A percentile compares a stretch with the other conserved stretches of the same genome.
These are phyloP conservation scores for Thaumetopoea pityocampa DNA, from an alignment of 1,140 invertebrate genomes.

Conservation along the genomic window DNA sequence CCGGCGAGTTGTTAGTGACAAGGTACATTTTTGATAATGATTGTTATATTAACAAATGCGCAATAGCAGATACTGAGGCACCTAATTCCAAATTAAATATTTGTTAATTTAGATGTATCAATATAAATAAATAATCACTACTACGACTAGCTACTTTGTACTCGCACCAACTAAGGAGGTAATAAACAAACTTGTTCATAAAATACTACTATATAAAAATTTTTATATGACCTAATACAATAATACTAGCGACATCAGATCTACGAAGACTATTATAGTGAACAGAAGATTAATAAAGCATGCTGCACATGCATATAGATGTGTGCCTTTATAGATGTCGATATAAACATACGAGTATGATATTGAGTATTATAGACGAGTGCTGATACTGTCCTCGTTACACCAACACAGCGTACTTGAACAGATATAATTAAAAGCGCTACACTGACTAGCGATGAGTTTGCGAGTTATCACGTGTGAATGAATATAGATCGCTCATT, in stretches of 20 bases:
- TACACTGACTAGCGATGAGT: constrained; percentile 53
- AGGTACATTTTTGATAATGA: constrained; percentile 11
- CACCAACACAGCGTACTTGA: constrained; percentile 39
- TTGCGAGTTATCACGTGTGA: constrained; percentile 42
- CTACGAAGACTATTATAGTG: constrained; percentile 31
- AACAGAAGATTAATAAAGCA: constrained; percentile 45
- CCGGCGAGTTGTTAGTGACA: constrained; percentile 17
- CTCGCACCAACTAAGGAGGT: constrained; percentile 32
- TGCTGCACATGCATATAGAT: constrained; percentile 59
- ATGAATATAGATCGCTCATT: constrained; percentile 55
- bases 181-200: constrained; percentile 13
- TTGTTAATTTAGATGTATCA: no score
- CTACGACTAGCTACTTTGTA: constrained; percentile 70
- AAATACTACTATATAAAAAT: constrained; percentile 3
- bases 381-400: constrained; percentile 31
- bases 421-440: constrained; percentile 47
- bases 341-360: constrained; percentile 42
- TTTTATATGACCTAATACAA: constrained; percentile 14
- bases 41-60: constrained; percentile 7
- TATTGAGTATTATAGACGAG: constrained; percentile 45
- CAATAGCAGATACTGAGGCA: no score
- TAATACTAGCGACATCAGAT: constrained; percentile 25
- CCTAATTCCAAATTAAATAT: no score
- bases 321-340: constrained; percentile 31
- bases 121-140: constrained; percentile 27